Evolutionary conservation across 2,797 vertebrate species (phyloP).

Genomic region (Sebastolobus altivelis): DNA sequence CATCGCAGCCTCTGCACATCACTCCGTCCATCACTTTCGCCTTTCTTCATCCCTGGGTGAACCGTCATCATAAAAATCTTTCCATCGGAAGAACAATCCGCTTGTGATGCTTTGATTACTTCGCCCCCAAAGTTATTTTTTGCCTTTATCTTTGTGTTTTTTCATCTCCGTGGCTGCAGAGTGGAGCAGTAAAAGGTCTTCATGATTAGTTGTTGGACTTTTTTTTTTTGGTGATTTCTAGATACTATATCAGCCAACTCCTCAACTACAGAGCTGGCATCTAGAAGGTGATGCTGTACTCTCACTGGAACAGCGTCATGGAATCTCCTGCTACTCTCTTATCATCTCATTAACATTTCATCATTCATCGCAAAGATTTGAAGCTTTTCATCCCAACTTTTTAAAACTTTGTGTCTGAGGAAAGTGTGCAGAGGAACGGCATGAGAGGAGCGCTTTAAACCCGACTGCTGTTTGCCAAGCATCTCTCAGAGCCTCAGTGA

Average conservation of each 20-base stretch:
- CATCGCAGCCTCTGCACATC: constrained; percentile 31
- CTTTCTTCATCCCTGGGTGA: constrained; percentile 11
- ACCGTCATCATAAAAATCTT: constrained; percentile 14
- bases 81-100: not conserved
- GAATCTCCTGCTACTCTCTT: not conserved
- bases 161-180: not conserved
- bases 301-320: not conserved
- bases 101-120: constrained; percentile 34
- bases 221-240: not conserved
- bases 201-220: constrained; percentile 6
- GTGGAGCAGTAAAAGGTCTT: constrained; percentile 17
- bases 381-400: constrained; percentile 27
- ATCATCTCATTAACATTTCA: constrained; percentile 28
- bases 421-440: constrained; percentile 10
- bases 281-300: not conserved
- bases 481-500: constrained; percentile 17
- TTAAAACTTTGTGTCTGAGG: constrained; percentile 19
- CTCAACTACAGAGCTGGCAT: not conserved
- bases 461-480: not conserved
- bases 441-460: constrained; percentile 16
- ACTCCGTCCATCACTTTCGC: constrained; percentile 20
- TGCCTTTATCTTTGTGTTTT: not conserved
- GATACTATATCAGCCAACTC: not conserved
- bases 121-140: not conserved
- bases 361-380: constrained; percentile 5